phyloP scores from a whole-genome alignment of 2,888 invertebrate genomes.

The Coremacera marginata region DNA sequence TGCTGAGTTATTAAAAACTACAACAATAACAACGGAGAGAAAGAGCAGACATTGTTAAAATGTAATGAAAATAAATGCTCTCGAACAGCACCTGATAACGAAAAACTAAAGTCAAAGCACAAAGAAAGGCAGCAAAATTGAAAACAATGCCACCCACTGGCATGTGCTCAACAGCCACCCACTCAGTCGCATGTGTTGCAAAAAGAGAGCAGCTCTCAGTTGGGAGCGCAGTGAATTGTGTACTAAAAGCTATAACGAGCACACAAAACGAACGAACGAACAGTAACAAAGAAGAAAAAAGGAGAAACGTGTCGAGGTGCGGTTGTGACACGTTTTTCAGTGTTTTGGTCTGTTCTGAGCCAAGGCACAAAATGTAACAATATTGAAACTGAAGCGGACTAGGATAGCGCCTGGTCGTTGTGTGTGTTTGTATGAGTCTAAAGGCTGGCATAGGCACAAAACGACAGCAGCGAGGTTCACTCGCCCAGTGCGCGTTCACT shows the following conservation, averaged over 20 bases:
- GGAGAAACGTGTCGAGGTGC: not conserved
- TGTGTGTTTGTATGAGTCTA: not conserved
- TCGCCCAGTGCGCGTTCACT: not conserved
- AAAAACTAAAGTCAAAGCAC: not conserved
- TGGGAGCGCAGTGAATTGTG: not conserved
- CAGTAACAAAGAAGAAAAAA: not conserved
- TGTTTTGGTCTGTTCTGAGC: not conserved
- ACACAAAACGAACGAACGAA: not conserved
- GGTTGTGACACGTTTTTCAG: slow-evolving; percentile 5
- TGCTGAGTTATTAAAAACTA: not conserved
- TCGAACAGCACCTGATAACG: slow-evolving; percentile 23
- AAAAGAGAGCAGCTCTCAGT: slow-evolving; percentile 19
- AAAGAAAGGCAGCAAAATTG: not conserved
- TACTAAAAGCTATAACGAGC: not conserved
- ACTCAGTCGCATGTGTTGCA: not conserved
- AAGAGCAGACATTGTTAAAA: not conserved
- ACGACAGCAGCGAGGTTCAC: not conserved
- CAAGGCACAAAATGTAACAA: slow-evolving; percentile 2
- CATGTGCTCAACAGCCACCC: not conserved
- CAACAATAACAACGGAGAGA: not conserved
- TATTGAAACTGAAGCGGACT: slow-evolving; percentile 10
- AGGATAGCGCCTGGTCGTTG: not conserved
- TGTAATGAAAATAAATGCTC: too few species aligned
- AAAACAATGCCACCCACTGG: slow-evolving; percentile 20
- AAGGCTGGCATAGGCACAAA: not conserved